These are phyloP conservation scores for Tylochromis polylepis DNA, from an alignment of 2,113 vertebrate species.

Conservation along the genomic window DNA sequence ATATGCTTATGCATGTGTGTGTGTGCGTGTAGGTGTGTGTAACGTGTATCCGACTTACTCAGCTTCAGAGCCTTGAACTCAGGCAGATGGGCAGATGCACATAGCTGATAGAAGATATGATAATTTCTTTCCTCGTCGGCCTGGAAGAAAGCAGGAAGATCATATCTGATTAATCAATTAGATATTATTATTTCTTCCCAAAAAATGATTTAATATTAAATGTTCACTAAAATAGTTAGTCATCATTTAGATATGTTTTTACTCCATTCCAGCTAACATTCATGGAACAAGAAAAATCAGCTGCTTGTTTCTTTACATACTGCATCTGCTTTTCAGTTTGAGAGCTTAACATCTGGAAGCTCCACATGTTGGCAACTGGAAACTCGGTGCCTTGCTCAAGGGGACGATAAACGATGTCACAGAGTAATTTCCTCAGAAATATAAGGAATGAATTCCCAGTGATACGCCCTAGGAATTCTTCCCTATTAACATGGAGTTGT, in stretches of 20 bases:
- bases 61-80: constrained; percentile 88
- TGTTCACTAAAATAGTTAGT: neutral
- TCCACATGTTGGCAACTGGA: neutral
- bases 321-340: neutral
- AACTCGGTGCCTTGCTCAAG: neutral
- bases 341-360: neutral
- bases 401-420: neutral
- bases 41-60: constrained; percentile 69
- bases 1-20: fast-evolving
- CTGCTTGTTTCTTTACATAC: neutral
- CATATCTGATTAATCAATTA: constrained; percentile 1
- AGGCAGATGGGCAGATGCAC: constrained; percentile 87
- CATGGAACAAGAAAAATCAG: neutral
- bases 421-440: neutral
- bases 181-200: constrained; percentile 94
- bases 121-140: constrained; percentile 98
- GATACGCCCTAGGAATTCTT: neutral
- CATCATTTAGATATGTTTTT: neutral
- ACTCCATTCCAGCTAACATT: neutral
- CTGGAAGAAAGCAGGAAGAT: constrained; percentile 59
- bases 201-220: neutral
- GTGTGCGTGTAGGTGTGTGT: fast-evolving
- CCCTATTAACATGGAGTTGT: neutral
- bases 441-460: neutral
- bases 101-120: constrained; percentile 98